A percentile compares a stretch with the other conserved stretches of the same genome.
These are phyloP conservation scores for Standfussiana lucernea DNA, from an alignment of 2,888 invertebrate genomes.

Conservation along the genomic window DNA sequence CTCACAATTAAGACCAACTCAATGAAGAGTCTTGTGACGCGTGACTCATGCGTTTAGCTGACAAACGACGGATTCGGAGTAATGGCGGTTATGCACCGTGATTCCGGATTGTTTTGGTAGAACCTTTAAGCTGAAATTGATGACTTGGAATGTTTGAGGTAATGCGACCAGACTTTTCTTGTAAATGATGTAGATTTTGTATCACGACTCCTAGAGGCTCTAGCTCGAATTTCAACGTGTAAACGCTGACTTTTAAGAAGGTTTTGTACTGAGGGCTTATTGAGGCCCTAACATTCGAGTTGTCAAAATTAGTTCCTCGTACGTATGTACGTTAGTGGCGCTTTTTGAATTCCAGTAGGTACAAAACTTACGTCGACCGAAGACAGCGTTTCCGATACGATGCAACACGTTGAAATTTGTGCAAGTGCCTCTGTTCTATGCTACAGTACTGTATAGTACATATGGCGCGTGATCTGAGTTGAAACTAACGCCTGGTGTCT, in stretches of 20 bases:
- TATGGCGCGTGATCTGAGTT: background rate
- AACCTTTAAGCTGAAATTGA: conserved; percentile 5
- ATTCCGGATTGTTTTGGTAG: conserved; percentile 51
- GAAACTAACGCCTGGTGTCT: background rate
- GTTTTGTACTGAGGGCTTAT: background rate
- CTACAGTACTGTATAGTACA: background rate
- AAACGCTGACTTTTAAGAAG: no score
- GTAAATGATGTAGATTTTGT: background rate
- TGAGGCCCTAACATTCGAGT: background rate
- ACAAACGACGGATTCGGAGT: conserved; percentile 49
- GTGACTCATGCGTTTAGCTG: conserved; percentile 54
- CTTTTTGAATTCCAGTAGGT: background rate
- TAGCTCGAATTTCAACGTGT: background rate
- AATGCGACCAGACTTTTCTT: background rate
- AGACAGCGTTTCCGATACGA: background rate
- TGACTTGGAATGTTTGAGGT: conserved; percentile 22
- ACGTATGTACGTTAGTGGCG: background rate
- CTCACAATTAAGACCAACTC: conserved; percentile 67
- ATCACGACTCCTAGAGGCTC: background rate
- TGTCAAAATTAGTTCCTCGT: background rate
- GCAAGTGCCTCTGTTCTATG: background rate
- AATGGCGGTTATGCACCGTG: conserved; percentile 46
- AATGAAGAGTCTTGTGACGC: conserved; percentile 52
- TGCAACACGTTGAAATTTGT: background rate
- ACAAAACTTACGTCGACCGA: background rate